A percentile compares a stretch with the other conserved stretches of the same genome.
phyloP scores from a whole-genome alignment of 2,888 invertebrate genomes.

The Athalia circularis region DNA sequence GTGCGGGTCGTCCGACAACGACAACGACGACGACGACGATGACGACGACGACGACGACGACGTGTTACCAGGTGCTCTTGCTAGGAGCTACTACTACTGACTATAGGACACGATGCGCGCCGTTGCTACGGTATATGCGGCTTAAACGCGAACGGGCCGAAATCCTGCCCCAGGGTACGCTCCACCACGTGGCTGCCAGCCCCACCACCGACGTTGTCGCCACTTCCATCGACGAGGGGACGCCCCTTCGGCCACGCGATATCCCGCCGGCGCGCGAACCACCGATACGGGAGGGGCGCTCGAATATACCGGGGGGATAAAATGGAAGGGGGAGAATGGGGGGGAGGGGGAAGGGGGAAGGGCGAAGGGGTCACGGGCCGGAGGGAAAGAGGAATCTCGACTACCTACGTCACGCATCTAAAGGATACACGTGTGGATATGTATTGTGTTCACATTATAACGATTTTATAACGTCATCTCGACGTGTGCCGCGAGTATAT shows the following conservation, averaged over 20 bases:
- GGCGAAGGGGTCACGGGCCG: not conserved
- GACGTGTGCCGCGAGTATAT: no score
- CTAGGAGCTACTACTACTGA: conserved; percentile 61
- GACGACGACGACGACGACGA: conserved; percentile 46
- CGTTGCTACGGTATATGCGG: conserved; percentile 43
- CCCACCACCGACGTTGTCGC: conserved; percentile 49
- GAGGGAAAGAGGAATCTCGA: conserved; percentile 8
- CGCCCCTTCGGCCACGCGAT: conserved; percentile 51
- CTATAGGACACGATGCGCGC: conserved; percentile 46
- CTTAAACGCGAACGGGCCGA: conserved; percentile 52
- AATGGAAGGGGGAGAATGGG: conserved; percentile 5
- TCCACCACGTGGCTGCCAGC: conserved; percentile 62
- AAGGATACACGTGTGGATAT: not conserved
- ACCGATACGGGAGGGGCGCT: conserved; percentile 2
- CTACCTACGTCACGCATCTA: not conserved
- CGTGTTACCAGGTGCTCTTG: conserved; percentile 59
- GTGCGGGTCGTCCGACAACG: not conserved
- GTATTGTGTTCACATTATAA: not conserved
- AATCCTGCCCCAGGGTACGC: conserved; percentile 61
- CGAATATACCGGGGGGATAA: not conserved
- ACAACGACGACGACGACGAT: conserved; percentile 48
- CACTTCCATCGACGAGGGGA: conserved; percentile 47
- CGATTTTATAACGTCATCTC: no score
- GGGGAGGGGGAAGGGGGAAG: not conserved
- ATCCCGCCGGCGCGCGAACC: conserved; percentile 51